phyloP scores from a whole-genome alignment of 2,888 invertebrate species.

The Meandrusa payeni region DNA sequence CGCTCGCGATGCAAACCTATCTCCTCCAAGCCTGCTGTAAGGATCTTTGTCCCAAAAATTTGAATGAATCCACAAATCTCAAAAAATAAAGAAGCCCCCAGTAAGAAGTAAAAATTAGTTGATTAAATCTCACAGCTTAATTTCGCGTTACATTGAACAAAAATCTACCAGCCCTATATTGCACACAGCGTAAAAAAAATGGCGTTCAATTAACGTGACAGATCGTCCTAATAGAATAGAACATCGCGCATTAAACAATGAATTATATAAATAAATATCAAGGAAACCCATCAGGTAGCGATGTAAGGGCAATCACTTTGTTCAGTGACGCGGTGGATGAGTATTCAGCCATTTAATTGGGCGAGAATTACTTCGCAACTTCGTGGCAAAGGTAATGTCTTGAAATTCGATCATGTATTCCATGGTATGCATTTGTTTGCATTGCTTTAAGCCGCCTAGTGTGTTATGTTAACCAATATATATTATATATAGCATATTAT shows the following conservation, averaged over 20 bases:
- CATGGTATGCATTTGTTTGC: background rate
- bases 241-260: slow-evolving; percentile 15
- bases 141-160: too few species aligned
- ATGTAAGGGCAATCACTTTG: slow-evolving; percentile 54
- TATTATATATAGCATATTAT: too few species aligned
- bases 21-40: too few species aligned
- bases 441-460: too few species aligned
- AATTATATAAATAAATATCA: slow-evolving; percentile 20
- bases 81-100: too few species aligned
- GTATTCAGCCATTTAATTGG: slow-evolving; percentile 65
- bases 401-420: slow-evolving; percentile 20
- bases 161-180: background rate
- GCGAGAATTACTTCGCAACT: slow-evolving; percentile 59
- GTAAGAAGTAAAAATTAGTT: too few species aligned
- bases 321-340: slow-evolving; percentile 52
- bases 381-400: slow-evolving; percentile 36
- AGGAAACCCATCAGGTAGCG: slow-evolving; percentile 30
- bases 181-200: slow-evolving; percentile 2
- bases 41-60: too few species aligned
- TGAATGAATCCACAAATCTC: too few species aligned
- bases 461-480: too few species aligned
- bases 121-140: too few species aligned
- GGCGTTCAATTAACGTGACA: slow-evolving; percentile 17
- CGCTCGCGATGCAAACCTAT: too few species aligned
- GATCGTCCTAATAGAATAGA: slow-evolving; percentile 14